These are phyloP conservation scores for Amphipyra tragopoginis DNA, from an alignment of 2,888 invertebrate genomes.

Conservation along the genomic window DNA sequence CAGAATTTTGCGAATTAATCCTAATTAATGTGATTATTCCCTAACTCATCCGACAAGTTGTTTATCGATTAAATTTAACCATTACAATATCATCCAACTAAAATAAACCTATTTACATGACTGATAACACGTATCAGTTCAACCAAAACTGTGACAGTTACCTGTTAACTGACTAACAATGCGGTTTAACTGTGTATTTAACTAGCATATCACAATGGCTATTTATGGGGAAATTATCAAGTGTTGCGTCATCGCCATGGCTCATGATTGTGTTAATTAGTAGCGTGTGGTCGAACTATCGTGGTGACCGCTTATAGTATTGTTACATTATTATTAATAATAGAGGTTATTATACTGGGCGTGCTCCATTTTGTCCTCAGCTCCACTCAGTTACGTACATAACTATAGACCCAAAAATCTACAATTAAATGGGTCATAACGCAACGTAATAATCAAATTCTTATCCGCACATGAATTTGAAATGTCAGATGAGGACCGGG, in stretches of 20 bases:
- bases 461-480: too few species aligned
- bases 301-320: conserved; percentile 19
- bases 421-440: too few species aligned
- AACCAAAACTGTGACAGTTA: conserved; percentile 7
- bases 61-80: too few species aligned
- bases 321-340: conserved; percentile 25
- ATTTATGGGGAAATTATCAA: conserved; percentile 52
- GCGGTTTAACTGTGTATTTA: conserved; percentile 12
- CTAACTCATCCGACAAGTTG: too few species aligned
- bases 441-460: too few species aligned
- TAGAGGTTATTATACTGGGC: conserved; percentile 1
- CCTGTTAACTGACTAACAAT: conserved; percentile 27
- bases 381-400: neutral
- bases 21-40: too few species aligned
- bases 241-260: conserved; percentile 40
- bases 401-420: too few species aligned
- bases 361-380: neutral
- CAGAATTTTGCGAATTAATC: too few species aligned
- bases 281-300: conserved; percentile 43
- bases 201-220: conserved; percentile 20
- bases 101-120: conserved; percentile 12
- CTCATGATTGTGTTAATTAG: conserved; percentile 41
- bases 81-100: neutral
- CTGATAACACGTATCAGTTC: conserved; percentile 13
- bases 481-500: too few species aligned